Evolutionary conservation across 2,888 invertebrate species (phyloP).

Genomic region (Hylaea fasciaria): DNA sequence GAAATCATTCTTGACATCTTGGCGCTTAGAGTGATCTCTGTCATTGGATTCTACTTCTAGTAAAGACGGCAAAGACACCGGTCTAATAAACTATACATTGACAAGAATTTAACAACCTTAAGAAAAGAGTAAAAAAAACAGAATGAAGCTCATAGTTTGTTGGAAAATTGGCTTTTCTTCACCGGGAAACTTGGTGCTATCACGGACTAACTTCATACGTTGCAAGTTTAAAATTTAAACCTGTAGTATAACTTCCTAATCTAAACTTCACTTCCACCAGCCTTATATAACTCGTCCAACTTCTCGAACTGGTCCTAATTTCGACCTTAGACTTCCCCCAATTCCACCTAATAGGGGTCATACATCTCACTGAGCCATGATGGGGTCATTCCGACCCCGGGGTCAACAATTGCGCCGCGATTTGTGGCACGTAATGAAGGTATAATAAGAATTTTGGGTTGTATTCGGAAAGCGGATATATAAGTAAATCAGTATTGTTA

Average conservation of each 20-base stretch:
- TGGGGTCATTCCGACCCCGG: conserved; percentile 29
- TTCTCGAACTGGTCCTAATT: conserved; percentile 31
- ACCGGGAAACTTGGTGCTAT: no score
- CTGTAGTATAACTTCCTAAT: not conserved
- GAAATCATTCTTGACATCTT: no score
- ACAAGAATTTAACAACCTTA: no score
- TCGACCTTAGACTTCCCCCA: conserved; percentile 33
- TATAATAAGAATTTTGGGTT: conserved; percentile 18
- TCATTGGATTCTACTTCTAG: no score
- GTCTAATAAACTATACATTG: no score
- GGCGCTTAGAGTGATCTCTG: no score
- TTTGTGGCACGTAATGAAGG: conserved; percentile 21
- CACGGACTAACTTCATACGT: not conserved
- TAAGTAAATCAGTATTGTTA: conserved; percentile 2
- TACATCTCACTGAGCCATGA: conserved; percentile 38
- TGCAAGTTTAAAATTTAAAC: conserved; percentile 1
- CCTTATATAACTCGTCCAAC: conserved; percentile 15
- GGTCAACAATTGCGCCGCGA: conserved; percentile 32
- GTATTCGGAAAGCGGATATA: conserved; percentile 11
- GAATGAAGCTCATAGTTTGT: no score
- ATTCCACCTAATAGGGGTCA: conserved; percentile 39
- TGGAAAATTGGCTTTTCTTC: no score
- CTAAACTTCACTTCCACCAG: not conserved
- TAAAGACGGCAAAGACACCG: no score
- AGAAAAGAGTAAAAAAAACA: no score